Evolutionary conservation across 1,140 invertebrate genomes (phyloP).

Genomic region (Ips typographus): DNA sequence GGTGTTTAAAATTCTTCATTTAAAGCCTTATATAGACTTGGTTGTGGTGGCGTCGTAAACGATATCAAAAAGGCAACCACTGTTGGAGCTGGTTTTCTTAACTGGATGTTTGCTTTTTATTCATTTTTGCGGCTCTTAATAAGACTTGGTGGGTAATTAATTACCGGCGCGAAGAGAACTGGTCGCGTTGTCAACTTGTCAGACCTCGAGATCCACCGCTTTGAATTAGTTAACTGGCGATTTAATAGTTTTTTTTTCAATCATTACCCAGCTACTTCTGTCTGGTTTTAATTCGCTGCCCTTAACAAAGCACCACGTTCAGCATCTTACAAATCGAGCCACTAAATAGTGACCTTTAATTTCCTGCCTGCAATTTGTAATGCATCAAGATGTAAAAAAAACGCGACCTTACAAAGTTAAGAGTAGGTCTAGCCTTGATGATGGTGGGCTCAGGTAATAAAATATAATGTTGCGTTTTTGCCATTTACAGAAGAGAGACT

Average conservation of each 20-base stretch:
- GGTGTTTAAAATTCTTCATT: slow-evolving; percentile 3
- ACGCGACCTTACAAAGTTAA: too few relatives aligned
- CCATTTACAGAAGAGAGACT: slow-evolving; percentile 21
- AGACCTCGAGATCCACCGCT: too few relatives aligned
- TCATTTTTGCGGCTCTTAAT: not conserved
- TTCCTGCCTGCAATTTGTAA: too few relatives aligned
- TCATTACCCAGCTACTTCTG: too few relatives aligned
- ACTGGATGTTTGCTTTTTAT: not conserved
- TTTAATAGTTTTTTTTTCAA: too few relatives aligned
- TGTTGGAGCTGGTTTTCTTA: not conserved
- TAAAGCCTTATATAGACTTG: slow-evolving; percentile 1
- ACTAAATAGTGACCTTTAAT: too few relatives aligned
- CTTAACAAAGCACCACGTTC: too few relatives aligned
- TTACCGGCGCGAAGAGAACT: not conserved
- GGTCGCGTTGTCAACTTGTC: not conserved
- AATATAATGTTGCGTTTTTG: not conserved
- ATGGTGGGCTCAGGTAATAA: not conserved
- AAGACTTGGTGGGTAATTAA: not conserved
- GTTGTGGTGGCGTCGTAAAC: slow-evolving; percentile 1
- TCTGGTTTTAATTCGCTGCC: too few relatives aligned
- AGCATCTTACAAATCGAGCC: too few relatives aligned
- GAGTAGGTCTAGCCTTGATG: too few relatives aligned
- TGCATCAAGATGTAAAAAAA: too few relatives aligned
- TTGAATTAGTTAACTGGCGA: too few relatives aligned
- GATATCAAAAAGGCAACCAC: not conserved